A percentile compares a stretch with the other conserved stretches of the same genome.
Conservation (phyloP, 2,888 invertebrate genomes). For the Clunio marinus region DNA sequence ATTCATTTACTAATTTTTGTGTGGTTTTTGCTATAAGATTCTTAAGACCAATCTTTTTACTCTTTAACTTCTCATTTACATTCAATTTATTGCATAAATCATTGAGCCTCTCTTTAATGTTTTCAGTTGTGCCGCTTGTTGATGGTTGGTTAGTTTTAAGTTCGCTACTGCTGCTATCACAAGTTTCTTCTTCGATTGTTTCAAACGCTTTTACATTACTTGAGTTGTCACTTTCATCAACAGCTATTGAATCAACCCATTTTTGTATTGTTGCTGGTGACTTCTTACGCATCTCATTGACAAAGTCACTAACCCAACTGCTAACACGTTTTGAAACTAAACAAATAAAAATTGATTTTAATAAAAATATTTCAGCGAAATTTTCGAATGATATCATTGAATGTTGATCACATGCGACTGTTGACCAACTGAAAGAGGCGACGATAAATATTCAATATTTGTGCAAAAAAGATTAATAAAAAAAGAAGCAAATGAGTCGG, state of each 20-base stretch:
- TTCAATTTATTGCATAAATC: slow-evolving; percentile 31
- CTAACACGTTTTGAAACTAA: slow-evolving; percentile 41
- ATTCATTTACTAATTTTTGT: neutral
- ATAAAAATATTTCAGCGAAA: too few species aligned
- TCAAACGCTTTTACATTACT: neutral
- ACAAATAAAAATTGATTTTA: too few species aligned
- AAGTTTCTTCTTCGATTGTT: neutral
- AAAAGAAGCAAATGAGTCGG: neutral
- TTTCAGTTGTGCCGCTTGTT: neutral
- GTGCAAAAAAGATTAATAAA: neutral
- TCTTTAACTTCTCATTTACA: slow-evolving; percentile 9
- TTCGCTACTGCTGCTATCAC: slow-evolving; percentile 15
- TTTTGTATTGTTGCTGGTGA: slow-evolving; percentile 41
- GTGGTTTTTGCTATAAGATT: slow-evolving; percentile 26
- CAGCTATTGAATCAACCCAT: slow-evolving; percentile 41
- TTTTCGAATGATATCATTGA: too few species aligned
- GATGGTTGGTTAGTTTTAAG: slow-evolving; percentile 21
- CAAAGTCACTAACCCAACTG: slow-evolving; percentile 41
- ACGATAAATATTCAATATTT: neutral
- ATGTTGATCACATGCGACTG: too few species aligned
- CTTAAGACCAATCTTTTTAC: slow-evolving; percentile 13
- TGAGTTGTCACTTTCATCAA: neutral
- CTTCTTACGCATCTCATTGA: slow-evolving; percentile 42
- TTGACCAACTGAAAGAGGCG: too few species aligned
- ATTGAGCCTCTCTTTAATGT: slow-evolving; percentile 15